Percentiles rank a stretch among this genome's conserved stretches.
These are phyloP conservation scores for Gordius sp. DNA, from an alignment of 2,888 invertebrate genomes.

Conservation along the genomic window DNA sequence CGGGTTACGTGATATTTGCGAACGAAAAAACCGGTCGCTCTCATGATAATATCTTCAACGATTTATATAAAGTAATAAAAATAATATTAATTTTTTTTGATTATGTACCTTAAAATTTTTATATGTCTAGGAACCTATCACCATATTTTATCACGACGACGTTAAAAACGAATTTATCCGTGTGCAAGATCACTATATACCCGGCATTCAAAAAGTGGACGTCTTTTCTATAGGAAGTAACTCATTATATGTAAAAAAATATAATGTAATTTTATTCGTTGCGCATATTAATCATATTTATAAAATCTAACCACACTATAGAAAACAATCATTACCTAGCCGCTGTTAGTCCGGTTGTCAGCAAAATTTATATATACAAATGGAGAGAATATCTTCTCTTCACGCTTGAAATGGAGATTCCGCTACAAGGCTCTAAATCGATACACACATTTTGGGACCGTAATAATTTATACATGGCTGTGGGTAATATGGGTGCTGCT, in stretches of 20 bases:
- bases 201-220: not conserved
- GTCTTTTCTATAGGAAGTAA: not conserved
- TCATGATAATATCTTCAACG: not conserved
- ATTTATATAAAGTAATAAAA: not conserved
- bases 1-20: not conserved
- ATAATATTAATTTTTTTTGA: not conserved
- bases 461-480: not conserved
- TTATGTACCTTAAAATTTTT: not conserved
- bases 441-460: not conserved
- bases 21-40: not conserved
- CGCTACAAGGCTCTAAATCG: not conserved
- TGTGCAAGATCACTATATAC: slow-evolving; percentile 8
- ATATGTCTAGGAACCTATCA: not conserved
- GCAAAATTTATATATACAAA: not conserved
- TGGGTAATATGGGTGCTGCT: not conserved
- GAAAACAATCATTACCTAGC: not conserved
- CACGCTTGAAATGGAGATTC: not conserved
- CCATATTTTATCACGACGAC: not conserved
- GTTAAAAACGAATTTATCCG: not conserved
- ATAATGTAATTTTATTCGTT: not conserved
- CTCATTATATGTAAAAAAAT: not conserved
- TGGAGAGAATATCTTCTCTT: slow-evolving; percentile 1
- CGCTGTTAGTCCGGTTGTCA: not conserved
- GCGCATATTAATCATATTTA: not conserved
- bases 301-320: not conserved